Evolutionary conservation across 2,113 vertebrate genomes (phyloP).

Genomic region (Paradoxurus hermaphroditus): DNA sequence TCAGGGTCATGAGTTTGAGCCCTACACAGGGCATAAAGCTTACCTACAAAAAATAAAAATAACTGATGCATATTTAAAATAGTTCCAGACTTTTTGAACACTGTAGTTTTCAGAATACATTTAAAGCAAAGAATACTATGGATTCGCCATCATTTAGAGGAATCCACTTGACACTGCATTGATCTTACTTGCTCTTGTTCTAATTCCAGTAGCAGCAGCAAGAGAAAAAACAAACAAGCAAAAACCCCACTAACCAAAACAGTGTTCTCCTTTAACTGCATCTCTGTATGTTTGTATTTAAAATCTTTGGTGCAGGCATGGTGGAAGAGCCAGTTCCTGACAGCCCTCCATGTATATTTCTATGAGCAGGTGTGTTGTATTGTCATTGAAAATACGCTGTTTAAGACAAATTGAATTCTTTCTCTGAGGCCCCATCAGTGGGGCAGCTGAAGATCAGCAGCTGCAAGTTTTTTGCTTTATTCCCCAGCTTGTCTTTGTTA

Average conservation of each 20-base stretch:
- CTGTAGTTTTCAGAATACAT: not conserved
- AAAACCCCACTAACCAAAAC: not conserved
- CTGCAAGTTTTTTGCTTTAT: conserved; percentile 58
- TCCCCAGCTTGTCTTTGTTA: conserved; percentile 57
- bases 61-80: not conserved
- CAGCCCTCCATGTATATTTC: not conserved
- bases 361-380: not conserved
- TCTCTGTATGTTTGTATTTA: not conserved
- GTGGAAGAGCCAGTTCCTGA: rapidly evolving
- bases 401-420: conserved; percentile 46
- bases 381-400: not conserved
- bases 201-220: not conserved
- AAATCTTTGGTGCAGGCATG: not conserved
- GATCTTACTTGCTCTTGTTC: not conserved
- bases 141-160: not conserved
- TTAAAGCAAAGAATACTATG: not conserved
- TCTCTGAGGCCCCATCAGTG: conserved; percentile 51
- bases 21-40: not conserved
- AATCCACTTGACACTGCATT: not conserved
- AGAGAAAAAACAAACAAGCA: not conserved
- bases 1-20: not conserved
- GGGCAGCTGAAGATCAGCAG: conserved; percentile 73
- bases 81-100: not conserved
- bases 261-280: not conserved
- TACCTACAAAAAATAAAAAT: not conserved